Percentiles rank a stretch among this genome's conserved stretches.
Conservation (phyloP, 2,888 invertebrate species). For the Plebejus melissa region DNA sequence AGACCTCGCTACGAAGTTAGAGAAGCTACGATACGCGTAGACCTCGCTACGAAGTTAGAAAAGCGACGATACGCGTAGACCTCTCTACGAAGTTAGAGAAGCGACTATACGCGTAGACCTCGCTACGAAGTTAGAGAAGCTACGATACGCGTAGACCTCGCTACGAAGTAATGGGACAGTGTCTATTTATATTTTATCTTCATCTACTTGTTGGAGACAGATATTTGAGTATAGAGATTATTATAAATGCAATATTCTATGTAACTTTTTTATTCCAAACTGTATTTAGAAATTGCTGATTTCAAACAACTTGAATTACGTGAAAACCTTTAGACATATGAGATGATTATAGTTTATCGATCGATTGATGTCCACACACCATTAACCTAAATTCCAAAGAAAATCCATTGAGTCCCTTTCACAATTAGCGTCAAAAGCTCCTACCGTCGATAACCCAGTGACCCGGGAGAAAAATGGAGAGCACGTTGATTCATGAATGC, state of each 20-base stretch:
- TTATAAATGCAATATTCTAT: too few relatives aligned
- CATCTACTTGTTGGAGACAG: too few relatives aligned
- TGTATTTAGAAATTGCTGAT: not conserved
- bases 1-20: too few relatives aligned
- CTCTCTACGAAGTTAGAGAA: too few relatives aligned
- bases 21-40: too few relatives aligned
- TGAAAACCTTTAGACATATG: not conserved
- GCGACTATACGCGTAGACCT: too few relatives aligned
- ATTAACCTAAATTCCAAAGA: not conserved
- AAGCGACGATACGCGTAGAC: too few relatives aligned
- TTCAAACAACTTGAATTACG: not conserved
- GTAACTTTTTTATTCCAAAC: too few relatives aligned
- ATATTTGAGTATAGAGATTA: too few relatives aligned
- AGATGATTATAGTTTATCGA: not conserved
- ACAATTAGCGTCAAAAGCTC: conserved; percentile 22
- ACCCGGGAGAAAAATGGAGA: conserved; percentile 35
- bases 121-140: too few relatives aligned
- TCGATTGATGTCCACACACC: not conserved
- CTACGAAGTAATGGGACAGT: not conserved
- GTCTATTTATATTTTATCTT: not conserved
- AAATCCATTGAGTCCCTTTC: not conserved
- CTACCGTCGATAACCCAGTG: conserved; percentile 38
- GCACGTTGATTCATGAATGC: not conserved
- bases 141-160: not conserved
- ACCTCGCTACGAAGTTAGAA: too few relatives aligned